These are phyloP conservation scores for Mormyrus lacerda DNA, from an alignment of 2,113 vertebrate species.

Conservation along the genomic window DNA sequence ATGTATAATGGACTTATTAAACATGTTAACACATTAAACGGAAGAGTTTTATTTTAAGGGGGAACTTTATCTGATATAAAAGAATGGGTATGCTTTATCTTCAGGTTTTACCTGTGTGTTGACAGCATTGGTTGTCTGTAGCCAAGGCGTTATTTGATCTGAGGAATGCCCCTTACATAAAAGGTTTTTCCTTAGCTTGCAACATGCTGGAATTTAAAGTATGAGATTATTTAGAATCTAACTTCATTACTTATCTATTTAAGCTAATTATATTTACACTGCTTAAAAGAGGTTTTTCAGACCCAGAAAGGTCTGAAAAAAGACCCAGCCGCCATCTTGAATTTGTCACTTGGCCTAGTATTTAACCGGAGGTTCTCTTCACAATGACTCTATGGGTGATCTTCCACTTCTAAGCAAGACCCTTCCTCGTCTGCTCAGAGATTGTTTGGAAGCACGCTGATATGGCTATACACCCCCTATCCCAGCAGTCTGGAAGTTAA, in stretches of 20 bases:
- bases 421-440: neutral
- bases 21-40: neutral
- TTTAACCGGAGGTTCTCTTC: neutral
- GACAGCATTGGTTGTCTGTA: neutral
- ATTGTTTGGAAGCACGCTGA: neutral
- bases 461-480: neutral
- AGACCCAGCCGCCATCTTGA: neutral
- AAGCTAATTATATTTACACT: neutral
- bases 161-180: neutral
- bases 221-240: too few species aligned
- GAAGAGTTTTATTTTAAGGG: neutral
- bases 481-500: neutral
- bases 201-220: neutral
- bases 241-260: too few species aligned
- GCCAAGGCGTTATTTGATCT: neutral
- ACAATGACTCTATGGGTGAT: neutral
- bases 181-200: neutral
- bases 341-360: neutral
- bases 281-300: neutral
- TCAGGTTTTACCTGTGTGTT: neutral
- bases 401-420: neutral
- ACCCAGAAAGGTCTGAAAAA: neutral
- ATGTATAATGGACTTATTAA: constrained; percentile 6
- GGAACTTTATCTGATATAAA: neutral
- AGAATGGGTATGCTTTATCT: neutral